phyloP scores from a whole-genome alignment of 2,113 vertebrate genomes.

The Cisticola juncidis region DNA sequence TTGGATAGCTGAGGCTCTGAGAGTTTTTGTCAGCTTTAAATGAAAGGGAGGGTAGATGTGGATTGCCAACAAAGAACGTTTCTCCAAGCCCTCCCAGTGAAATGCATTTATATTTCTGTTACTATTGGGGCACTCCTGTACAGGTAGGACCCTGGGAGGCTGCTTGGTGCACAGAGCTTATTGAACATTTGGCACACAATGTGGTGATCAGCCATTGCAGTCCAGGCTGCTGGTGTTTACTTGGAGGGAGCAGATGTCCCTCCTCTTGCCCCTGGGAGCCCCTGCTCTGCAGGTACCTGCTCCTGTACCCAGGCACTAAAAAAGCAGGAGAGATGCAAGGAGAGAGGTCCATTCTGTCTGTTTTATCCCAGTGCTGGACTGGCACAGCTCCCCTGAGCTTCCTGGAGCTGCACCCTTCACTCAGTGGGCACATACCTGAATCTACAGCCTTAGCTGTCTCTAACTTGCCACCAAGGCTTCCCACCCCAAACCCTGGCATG shows the following conservation, averaged over 20 bases:
- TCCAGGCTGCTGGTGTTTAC: background rate
- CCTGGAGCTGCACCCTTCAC: background rate
- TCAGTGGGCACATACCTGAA: background rate
- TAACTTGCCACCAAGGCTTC: background rate
- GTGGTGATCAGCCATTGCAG: background rate
- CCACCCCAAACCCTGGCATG: background rate
- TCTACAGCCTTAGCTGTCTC: background rate
- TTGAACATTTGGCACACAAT: background rate
- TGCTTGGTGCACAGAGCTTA: background rate
- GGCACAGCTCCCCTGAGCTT: background rate
- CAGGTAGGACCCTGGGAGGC: background rate
- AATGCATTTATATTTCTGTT: background rate
- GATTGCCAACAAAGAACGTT: background rate
- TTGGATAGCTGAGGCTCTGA: background rate
- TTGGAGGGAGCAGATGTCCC: background rate
- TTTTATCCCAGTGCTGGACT: background rate
- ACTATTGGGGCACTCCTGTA: background rate
- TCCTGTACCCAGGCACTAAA: background rate
- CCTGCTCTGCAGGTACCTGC: background rate
- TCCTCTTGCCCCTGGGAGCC: background rate
- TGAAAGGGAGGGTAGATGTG: background rate
- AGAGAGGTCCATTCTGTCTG: background rate
- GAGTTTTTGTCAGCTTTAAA: constrained; percentile 5
- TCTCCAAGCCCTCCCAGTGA: background rate
- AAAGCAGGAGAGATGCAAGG: background rate